Conservation (phyloP, 2,797 vertebrate species). For the Sciurus vulgaris region DNA sequence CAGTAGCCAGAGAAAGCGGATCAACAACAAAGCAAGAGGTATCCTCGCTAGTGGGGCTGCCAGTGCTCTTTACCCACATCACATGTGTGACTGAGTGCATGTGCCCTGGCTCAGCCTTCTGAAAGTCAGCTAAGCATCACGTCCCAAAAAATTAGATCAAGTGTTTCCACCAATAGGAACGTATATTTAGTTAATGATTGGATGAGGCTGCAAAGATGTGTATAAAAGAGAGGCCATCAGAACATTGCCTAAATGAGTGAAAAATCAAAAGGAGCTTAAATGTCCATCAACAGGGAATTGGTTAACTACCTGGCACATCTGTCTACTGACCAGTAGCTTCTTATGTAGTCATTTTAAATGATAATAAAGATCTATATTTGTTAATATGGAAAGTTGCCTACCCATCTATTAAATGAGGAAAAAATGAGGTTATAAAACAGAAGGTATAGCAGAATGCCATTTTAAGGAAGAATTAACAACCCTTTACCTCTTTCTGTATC, state of each 20-base stretch:
- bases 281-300: not conserved
- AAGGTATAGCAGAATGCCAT: not conserved
- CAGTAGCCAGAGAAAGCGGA: constrained; percentile 97
- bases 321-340: not conserved
- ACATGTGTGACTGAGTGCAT: accelerated
- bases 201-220: not conserved
- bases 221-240: constrained; percentile 17
- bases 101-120: not conserved
- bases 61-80: accelerated
- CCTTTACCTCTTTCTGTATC: constrained; percentile 22
- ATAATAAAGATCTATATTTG: not conserved
- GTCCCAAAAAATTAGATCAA: not conserved
- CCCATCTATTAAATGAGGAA: not conserved
- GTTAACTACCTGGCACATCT: not conserved
- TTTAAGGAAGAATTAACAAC: constrained; percentile 7
- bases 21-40: constrained; percentile 98
- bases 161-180: not conserved
- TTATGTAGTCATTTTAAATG: not conserved
- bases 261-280: constrained; percentile 13
- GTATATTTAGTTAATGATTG: constrained; percentile 29
- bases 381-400: constrained; percentile 53
- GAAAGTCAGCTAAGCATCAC: not conserved
- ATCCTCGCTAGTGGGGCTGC: not conserved
- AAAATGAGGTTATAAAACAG: constrained; percentile 25
- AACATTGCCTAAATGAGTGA: constrained; percentile 9